Evolutionary conservation across 2,888 invertebrate species (phyloP).

Genomic region (Melitaea athalia): DNA sequence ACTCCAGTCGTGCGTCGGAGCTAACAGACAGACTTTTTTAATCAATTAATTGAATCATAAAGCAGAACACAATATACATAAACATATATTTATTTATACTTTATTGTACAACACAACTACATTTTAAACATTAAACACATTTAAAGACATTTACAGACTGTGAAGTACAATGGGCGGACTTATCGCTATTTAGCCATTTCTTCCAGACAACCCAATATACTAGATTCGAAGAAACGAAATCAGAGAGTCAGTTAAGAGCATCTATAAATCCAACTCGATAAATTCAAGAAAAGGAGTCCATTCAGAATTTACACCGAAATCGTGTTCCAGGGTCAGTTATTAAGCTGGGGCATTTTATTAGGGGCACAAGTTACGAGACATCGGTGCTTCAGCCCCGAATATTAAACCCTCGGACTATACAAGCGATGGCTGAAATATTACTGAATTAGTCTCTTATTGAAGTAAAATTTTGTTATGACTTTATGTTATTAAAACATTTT

Average conservation of each 20-base stretch:
- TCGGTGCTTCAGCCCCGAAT: constrained; percentile 45
- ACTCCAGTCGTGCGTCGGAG: too few relatives aligned
- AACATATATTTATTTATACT: too few relatives aligned
- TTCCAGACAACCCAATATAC: too few relatives aligned
- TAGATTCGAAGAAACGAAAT: neutral
- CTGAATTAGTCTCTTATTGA: neutral
- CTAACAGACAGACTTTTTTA: too few relatives aligned
- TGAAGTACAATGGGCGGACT: too few relatives aligned
- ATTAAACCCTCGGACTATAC: constrained; percentile 10
- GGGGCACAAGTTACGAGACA: constrained; percentile 51
- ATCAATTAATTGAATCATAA: too few relatives aligned
- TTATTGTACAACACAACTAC: too few relatives aligned
- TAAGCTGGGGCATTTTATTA: constrained; percentile 46
- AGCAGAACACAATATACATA: neutral
- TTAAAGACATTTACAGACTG: too few relatives aligned
- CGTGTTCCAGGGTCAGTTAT: constrained; percentile 27
- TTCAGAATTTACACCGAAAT: constrained; percentile 23
- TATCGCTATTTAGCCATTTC: too few relatives aligned
- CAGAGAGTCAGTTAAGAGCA: neutral
- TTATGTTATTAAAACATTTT: neutral
- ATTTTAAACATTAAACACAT: too few relatives aligned
- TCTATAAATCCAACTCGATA: constrained; percentile 17
- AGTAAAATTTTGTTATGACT: neutral
- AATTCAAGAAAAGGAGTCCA: constrained; percentile 19
- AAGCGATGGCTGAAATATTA: constrained; percentile 11